Evolutionary conservation across 2,113 vertebrate species (phyloP), one percentile per base, ranked within the genome.

Genomic region (Xenus cinereus): DNA sequence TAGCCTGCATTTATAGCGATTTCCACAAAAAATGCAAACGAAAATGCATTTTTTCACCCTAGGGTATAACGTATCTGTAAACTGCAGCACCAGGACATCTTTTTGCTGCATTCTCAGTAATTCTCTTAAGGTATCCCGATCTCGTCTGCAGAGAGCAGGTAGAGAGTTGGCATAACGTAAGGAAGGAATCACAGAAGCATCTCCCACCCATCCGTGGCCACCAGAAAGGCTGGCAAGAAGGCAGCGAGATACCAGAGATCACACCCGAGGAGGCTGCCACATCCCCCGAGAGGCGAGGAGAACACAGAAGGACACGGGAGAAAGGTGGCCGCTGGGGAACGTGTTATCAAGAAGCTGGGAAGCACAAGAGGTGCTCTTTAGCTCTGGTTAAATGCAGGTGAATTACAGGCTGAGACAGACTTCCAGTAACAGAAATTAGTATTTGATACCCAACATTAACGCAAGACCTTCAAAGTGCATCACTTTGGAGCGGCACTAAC

Each of bases 171-270:
- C 12, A 9, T 19, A 32, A 43, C 8, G 1, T 5, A 33, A 9
- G 5, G 12, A n/a, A 51, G 72, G 53, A 64, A 69, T 41, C 69
- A 46, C 0, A 0, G 12, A 46, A 51, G 54, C 9, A 23, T 39
- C 72, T 51, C 54, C 56, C 48, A 32, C 11, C 4, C 6, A 19
- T 16, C 2, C 2, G 14, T 7, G 53, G 80, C 48, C 45, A 56
- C 26, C 59, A 76, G 64, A 37, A 84, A 35, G 50, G 73, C 35
- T 43, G 41, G 15, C 23, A 77, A 48, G 33, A 51, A 33, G 0
- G 0, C 39, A 41, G 28, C 0, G 9, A 64, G 53, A 20, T 59
- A 13, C 2, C 10, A 37, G 15, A 82, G n/a, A 17, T 32, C 1
- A 6, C 27, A 20, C 46, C 13, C 17, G 24, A n/a, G 35, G 56